These are phyloP conservation scores for Numenius arquata DNA, from an alignment of 2,113 vertebrate genomes.

Conservation along the genomic window DNA sequence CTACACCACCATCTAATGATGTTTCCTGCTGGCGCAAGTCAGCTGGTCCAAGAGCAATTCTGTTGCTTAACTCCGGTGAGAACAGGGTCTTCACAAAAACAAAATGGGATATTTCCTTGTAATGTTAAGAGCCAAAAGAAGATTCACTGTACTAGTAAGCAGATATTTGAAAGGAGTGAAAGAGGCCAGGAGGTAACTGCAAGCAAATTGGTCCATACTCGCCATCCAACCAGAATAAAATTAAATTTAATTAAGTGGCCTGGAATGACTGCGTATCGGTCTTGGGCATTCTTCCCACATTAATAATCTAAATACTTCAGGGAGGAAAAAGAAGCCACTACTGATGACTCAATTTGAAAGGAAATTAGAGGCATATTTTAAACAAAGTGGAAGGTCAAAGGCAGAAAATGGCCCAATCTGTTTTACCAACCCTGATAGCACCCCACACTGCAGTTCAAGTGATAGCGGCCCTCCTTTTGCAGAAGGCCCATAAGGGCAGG, in stretches of 20 bases:
- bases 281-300: constrained; percentile 1
- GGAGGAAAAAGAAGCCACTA: background rate
- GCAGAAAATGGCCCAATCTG: background rate
- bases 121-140: background rate
- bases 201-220: background rate
- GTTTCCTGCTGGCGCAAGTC: background rate
- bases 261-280: background rate
- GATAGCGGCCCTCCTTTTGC: background rate
- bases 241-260: background rate
- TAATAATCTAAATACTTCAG: background rate
- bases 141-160: background rate
- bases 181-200: background rate
- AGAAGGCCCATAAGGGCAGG: background rate
- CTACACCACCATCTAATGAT: background rate
- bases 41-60: background rate
- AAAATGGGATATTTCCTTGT: background rate
- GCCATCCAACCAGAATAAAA: background rate
- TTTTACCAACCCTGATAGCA: background rate
- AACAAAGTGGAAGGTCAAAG: background rate
- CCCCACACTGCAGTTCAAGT: accelerated
- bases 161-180: background rate
- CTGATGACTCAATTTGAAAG: background rate
- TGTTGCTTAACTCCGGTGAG: background rate
- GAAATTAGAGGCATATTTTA: background rate
- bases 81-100: background rate